Percentiles rank a stretch among this genome's conserved stretches.
Conservation (phyloP, 2,888 invertebrate species). For the Ennomos erosarius region DNA sequence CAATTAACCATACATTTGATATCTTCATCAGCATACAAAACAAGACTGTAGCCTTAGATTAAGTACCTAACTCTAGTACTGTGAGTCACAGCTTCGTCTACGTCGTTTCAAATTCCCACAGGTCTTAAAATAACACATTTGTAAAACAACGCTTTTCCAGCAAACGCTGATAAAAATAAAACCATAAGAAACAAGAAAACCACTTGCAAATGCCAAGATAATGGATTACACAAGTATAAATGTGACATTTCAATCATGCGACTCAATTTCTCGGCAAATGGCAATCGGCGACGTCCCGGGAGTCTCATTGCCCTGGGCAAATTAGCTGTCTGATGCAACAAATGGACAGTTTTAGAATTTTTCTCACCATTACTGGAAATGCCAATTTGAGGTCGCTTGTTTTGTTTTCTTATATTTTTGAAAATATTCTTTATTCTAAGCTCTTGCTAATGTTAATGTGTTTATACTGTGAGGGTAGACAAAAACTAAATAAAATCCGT, state of each 20-base stretch:
- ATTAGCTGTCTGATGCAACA: constrained; percentile 33
- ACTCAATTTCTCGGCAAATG: constrained; percentile 41
- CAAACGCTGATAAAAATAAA: background rate
- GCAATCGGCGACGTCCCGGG: constrained; percentile 30
- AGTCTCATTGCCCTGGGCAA: constrained; percentile 28
- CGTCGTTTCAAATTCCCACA: too few relatives aligned
- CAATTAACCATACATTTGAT: too few relatives aligned
- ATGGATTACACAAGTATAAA: constrained; percentile 23
- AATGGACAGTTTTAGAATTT: constrained; percentile 25
- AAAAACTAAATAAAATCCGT: too few relatives aligned
- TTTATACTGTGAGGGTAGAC: too few relatives aligned
- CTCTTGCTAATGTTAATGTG: too few relatives aligned
- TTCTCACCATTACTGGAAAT: constrained; percentile 14
- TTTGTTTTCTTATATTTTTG: background rate
- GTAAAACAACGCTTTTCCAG: too few relatives aligned
- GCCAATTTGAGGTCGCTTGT: constrained; percentile 12
- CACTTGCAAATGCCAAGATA: constrained; percentile 21
- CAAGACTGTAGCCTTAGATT: too few relatives aligned
- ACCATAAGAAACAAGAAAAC: constrained; percentile 4
- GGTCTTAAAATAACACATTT: too few relatives aligned
- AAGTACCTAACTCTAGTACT: too few relatives aligned
- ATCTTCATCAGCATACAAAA: too few relatives aligned
- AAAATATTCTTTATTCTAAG: too few relatives aligned
- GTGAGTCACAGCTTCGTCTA: too few relatives aligned
- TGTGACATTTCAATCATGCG: constrained; percentile 40